Percentiles rank a stretch among this genome's conserved stretches.
These are phyloP conservation scores for Drosophila falleni DNA, from an alignment of 2,888 invertebrate species.

Conservation along the genomic window DNA sequence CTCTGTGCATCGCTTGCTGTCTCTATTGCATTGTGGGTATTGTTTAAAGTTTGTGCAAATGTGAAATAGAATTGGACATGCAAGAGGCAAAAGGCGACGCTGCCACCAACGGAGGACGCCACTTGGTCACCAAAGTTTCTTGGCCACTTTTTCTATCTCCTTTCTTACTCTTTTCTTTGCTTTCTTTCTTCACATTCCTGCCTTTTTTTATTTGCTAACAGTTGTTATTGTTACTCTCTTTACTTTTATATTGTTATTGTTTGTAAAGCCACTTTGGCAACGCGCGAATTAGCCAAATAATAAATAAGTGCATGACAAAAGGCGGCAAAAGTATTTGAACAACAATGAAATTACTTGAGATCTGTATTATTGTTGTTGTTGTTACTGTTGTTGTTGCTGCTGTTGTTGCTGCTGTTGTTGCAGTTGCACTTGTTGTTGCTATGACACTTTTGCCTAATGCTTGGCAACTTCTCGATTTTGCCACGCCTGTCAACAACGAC, in stretches of 20 bases:
- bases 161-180: conserved; percentile 24
- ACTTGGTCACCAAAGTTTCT: conserved; percentile 47
- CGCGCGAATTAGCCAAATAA: conserved; percentile 84
- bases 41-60: conserved; percentile 77
- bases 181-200: background rate
- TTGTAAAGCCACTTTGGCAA: conserved; percentile 80
- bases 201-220: background rate
- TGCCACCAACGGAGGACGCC: conserved; percentile 12
- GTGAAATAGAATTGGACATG: conserved; percentile 75
- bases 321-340: conserved; percentile 66
- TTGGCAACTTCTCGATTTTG: conserved; percentile 44
- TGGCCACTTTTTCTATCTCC: conserved; percentile 1
- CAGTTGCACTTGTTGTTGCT: conserved; percentile 20
- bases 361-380: conserved; percentile 25
- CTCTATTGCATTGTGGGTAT: conserved; percentile 60
- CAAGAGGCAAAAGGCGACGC: conserved; percentile 33
- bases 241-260: conserved; percentile 78
- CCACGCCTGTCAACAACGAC: conserved; percentile 38
- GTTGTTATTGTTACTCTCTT: conserved; percentile 34
- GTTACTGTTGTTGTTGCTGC: conserved; percentile 18
- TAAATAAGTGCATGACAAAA: conserved; percentile 82
- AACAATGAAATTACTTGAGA: conserved; percentile 77
- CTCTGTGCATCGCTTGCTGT: background rate
- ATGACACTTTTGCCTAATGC: conserved; percentile 52
- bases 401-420: background rate